Evolutionary conservation across 2,113 vertebrate genomes (phyloP), one percentile per base, ranked within the genome.

Genomic region (Callopanchax toddi): DNA sequence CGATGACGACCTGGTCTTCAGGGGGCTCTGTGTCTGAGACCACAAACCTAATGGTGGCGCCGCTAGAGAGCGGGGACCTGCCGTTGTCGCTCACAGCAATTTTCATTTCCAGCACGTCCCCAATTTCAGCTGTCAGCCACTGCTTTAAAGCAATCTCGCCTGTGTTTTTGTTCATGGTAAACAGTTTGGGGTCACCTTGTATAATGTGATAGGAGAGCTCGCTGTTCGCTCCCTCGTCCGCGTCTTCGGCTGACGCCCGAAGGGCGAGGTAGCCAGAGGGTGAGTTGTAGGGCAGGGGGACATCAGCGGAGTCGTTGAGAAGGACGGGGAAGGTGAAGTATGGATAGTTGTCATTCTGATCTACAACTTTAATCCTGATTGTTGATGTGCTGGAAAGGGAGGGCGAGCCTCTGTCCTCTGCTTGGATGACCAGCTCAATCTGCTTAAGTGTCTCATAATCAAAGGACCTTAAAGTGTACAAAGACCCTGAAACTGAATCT

Each of bases 291-390:
- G 89, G 87, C 67, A 92, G 45, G 6, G 78, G 71, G 4, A 93
- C 43, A 1, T 89, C 88, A 5, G 84, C 86, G 1, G 87, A 87
- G 51, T 83, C 70, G 7, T 83, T 91, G 4, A 72, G 26, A 1
- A 93, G 71, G 2, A 79, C 18, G 0, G 85, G 90, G 42, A 75
- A 81, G 10, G 86, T 88, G 62, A 92, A 86, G 51, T 50, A 62
- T 1, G 91, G 90, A 1, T 54, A 50, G 52, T 91, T 92, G 76
- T 92, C 86, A 1, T 92, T 94, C 69, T 90, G 87, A 66, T 93
- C 92, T 13, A 90, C 82, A 11, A 92, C 82, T 29, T 54, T 83
- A 9, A 94, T 74, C 25, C 64, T 44, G 26, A 92, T 76, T 23
- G 67, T 59, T 1, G 84, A 69, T 1, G 60, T 85, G 62, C 77